Conservation (phyloP, 1,140 invertebrate species). For the Bilobella aurantiaca region DNA sequence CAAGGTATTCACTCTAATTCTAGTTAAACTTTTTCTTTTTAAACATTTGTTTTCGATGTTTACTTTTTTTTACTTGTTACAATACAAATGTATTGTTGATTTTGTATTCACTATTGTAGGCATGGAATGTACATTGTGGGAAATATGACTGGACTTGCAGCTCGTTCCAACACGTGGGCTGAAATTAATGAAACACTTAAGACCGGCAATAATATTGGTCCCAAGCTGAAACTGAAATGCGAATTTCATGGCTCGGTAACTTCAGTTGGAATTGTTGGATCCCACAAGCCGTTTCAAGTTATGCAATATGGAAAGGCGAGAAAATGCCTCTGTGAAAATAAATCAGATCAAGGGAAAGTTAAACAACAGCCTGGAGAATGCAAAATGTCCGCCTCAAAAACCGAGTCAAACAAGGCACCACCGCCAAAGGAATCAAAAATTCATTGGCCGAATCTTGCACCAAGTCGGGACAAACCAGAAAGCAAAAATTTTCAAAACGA, state of each 20-base stretch:
- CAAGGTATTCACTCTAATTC: too few species aligned
- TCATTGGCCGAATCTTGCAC: too few species aligned
- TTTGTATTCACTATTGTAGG: too few species aligned
- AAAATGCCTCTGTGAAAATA: not conserved
- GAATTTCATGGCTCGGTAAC: slow-evolving; percentile 26
- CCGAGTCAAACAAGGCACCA: too few species aligned
- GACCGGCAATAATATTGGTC: not conserved
- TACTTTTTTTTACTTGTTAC: not conserved
- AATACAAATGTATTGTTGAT: too few species aligned
- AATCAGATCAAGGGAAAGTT: slow-evolving; percentile 13
- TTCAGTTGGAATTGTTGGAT: not conserved
- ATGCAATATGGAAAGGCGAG: not conserved
- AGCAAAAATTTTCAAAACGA: too few species aligned
- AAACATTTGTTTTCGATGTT: not conserved
- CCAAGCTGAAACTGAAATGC: not conserved
- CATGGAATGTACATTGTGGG: slow-evolving; percentile 11
- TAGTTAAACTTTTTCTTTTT: not conserved
- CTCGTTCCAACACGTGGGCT: not conserved
- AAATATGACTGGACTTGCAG: slow-evolving; percentile 19
- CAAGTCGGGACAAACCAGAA: too few species aligned
- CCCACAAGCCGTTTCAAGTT: slow-evolving; percentile 10
- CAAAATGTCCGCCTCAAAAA: too few species aligned
- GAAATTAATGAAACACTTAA: not conserved
- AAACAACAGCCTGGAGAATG: too few species aligned
- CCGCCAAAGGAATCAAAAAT: too few species aligned